These are phyloP conservation scores for Numenius phaeopus DNA, from an alignment of 2,797 vertebrate genomes.

Conservation along the genomic window DNA sequence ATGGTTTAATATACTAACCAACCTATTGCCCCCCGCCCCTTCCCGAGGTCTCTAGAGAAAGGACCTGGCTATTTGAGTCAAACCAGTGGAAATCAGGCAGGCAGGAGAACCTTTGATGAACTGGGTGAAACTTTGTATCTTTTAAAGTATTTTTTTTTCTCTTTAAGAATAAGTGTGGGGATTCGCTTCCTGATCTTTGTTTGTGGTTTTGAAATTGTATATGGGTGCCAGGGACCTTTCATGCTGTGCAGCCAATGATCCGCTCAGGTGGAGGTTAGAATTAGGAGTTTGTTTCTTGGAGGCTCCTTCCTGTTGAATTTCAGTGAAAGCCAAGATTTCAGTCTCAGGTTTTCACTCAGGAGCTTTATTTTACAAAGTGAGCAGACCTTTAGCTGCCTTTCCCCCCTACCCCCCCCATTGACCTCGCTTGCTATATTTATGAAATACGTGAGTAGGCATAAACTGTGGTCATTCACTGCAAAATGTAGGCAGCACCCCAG, in stretches of 20 bases:
- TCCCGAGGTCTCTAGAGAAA: too few relatives aligned
- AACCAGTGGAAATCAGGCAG: not conserved
- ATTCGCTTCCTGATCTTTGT: not conserved
- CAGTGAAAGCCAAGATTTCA: not conserved
- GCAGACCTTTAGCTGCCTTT: not conserved
- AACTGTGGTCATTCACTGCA: not conserved
- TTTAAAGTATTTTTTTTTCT: not conserved
- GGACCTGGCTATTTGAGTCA: not conserved
- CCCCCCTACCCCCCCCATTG: not conserved
- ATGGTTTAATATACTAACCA: not conserved
- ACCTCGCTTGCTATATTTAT: not conserved
- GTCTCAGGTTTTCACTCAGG: not conserved
- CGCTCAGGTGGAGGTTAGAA: not conserved
- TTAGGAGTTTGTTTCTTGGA: not conserved
- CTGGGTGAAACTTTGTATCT: not conserved
- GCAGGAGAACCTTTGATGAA: not conserved
- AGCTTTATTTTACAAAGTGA: not conserved
- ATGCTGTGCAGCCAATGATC: rapidly evolving
- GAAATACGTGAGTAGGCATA: not conserved
- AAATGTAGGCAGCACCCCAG: not conserved
- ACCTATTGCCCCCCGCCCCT: rapidly evolving
- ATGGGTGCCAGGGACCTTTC: not conserved
- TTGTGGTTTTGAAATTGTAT: not conserved
- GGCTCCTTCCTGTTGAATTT: not conserved
- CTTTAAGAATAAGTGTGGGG: not conserved